Evolutionary conservation across 2,113 vertebrate species (phyloP).

Genomic region (Smithornis capensis): DNA sequence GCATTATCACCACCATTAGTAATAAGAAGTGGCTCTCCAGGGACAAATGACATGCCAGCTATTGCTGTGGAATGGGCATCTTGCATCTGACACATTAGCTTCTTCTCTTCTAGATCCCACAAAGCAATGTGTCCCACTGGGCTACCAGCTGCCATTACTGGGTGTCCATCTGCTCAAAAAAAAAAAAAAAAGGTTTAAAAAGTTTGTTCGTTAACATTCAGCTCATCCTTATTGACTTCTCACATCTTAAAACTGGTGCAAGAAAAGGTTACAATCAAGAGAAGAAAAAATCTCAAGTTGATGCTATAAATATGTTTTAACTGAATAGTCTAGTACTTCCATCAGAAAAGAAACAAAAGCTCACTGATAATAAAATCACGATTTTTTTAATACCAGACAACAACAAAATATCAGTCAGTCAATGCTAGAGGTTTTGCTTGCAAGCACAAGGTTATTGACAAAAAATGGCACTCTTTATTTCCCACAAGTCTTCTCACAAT

Average conservation of each 20-base stretch:
- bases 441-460: not conserved
- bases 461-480: not conserved
- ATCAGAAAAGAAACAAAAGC: not conserved
- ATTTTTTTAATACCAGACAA: not conserved
- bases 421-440: not conserved
- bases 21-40: constrained; percentile 88
- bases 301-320: not conserved
- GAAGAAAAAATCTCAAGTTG: not conserved
- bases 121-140: constrained; percentile 92
- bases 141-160: constrained; percentile 89
- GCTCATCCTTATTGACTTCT: not conserved
- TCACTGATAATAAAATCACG: not conserved
- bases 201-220: not conserved
- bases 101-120: constrained; percentile 92
- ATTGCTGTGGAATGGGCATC: constrained; percentile 86
- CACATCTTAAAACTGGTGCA: not conserved
- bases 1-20: constrained; percentile 94
- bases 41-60: constrained; percentile 88
- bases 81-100: constrained; percentile 87
- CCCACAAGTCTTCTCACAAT: not conserved
- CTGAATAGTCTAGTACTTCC: not conserved
- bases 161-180: constrained; percentile 84
- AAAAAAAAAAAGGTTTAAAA: not conserved
- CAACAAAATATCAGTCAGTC: not conserved
- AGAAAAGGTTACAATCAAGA: not conserved